A percentile compares a stretch with the other conserved stretches of the same genome.
phyloP scores from a whole-genome alignment of 2,888 invertebrate species.

The Pediacus dermestoides region DNA sequence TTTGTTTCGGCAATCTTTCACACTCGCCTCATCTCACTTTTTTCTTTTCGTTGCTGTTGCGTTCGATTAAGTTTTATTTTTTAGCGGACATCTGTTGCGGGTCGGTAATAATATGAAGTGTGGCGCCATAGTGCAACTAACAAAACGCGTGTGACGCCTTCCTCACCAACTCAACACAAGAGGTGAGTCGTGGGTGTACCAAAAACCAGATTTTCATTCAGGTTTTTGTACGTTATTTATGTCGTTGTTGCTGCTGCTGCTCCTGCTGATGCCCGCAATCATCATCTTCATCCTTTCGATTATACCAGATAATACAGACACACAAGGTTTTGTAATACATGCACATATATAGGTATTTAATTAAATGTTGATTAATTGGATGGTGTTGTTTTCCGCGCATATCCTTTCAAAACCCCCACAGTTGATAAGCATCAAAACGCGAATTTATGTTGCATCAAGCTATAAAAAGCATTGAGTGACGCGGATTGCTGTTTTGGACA shows the following conservation, averaged over 20 bases:
- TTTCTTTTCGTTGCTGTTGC: slow-evolving; percentile 15
- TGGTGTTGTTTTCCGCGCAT: too few species aligned
- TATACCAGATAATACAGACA: background rate
- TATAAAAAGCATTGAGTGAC: too few species aligned
- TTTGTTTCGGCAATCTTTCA: slow-evolving; percentile 10
- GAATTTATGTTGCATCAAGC: too few species aligned
- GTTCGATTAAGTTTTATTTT: slow-evolving; percentile 28
- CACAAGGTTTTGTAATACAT: too few species aligned
- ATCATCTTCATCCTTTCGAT: slow-evolving; percentile 21
- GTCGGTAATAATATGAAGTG: slow-evolving; percentile 33
- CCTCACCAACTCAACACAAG: slow-evolving; percentile 17
- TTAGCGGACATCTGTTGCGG: slow-evolving; percentile 35
- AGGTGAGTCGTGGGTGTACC: slow-evolving; percentile 40
- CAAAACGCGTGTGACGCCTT: slow-evolving; percentile 27
- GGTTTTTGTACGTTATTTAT: slow-evolving; percentile 40
- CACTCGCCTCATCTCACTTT: slow-evolving; percentile 13
- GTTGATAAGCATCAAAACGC: too few species aligned
- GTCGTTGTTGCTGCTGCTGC: slow-evolving; percentile 31
- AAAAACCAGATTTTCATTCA: slow-evolving; percentile 42
- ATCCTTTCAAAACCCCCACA: too few species aligned
- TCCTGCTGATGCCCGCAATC: background rate
- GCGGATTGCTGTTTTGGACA: too few species aligned
- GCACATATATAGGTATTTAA: slow-evolving; percentile 26
- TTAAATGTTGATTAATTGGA: slow-evolving; percentile 27
- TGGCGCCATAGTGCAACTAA: slow-evolving; percentile 30